These are phyloP conservation scores for Melinopterus prodromus DNA, from an alignment of 2,888 invertebrate genomes.

Conservation along the genomic window DNA sequence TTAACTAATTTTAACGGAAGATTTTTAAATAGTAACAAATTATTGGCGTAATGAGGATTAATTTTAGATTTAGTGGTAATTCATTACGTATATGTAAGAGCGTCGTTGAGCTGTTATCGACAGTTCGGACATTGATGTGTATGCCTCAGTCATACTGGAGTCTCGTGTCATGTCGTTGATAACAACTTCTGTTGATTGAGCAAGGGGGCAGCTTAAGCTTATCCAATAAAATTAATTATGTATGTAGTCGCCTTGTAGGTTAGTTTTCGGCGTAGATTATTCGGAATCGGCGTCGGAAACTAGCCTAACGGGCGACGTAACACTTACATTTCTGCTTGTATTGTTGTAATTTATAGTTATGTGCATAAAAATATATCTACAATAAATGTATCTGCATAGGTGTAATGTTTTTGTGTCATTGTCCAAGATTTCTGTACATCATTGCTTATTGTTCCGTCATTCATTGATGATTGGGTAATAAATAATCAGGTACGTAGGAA, in stretches of 20 bases:
- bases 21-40: conserved; percentile 7
- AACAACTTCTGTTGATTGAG: conserved; percentile 49
- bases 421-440: not conserved
- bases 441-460: not conserved
- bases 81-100: not conserved
- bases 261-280: not conserved
- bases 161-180: not conserved
- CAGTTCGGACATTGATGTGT: not conserved
- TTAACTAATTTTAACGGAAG: conserved; percentile 16
- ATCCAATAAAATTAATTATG: conserved; percentile 36
- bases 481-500: not conserved
- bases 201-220: conserved; percentile 61
- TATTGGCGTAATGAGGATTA: not conserved
- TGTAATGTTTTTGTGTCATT: not conserved
- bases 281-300: not conserved
- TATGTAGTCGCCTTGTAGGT: conserved; percentile 8
- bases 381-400: conserved; percentile 22
- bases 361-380: conserved; percentile 26
- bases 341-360: conserved; percentile 37
- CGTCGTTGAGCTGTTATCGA: not conserved
- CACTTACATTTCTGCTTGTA: conserved; percentile 31
- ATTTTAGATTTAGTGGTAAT: conserved; percentile 18
- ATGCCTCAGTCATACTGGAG: not conserved
- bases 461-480: not conserved
- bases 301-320: conserved; percentile 9